Percentiles rank a stretch among this genome's conserved stretches.
These are phyloP conservation scores for Ammospiza caudacuta DNA, from an alignment of 2,113 vertebrate genomes.

Conservation along the genomic window DNA sequence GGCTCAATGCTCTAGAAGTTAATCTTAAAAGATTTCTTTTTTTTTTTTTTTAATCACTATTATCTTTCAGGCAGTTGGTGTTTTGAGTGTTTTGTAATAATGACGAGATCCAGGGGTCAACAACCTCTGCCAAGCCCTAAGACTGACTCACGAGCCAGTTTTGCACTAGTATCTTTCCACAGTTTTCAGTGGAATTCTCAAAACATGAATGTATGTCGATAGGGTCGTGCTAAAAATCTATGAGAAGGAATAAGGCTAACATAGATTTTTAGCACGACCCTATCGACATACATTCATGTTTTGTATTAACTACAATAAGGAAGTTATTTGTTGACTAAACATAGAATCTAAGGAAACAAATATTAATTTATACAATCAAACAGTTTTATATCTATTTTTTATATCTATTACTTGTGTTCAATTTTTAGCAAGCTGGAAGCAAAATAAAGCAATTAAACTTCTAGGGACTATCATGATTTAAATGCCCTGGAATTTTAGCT, in stretches of 20 bases:
- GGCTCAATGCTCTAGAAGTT: background rate
- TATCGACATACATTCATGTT: too few species aligned
- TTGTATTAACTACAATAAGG: background rate
- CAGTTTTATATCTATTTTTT: conserved; percentile 14
- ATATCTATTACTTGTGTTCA: background rate
- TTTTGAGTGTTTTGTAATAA: conserved; percentile 24
- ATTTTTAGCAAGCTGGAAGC: background rate
- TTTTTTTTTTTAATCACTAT: background rate
- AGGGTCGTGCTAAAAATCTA: background rate
- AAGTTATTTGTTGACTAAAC: background rate
- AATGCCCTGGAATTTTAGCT: conserved; percentile 4
- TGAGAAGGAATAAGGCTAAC: background rate
- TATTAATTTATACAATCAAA: background rate
- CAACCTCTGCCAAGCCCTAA: background rate
- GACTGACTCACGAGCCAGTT: background rate
- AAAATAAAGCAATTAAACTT: background rate
- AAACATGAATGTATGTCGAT: background rate
- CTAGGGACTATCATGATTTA: background rate
- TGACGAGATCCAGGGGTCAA: background rate
- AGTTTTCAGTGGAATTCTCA: background rate
- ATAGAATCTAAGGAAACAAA: background rate
- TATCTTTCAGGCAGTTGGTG: background rate
- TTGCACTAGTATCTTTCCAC: conserved; percentile 10
- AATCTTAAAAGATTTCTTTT: background rate
- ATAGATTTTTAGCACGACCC: too few species aligned